Conservation (phyloP, 92 coral and sea anemone species). For the Montipora capitata region DNA sequence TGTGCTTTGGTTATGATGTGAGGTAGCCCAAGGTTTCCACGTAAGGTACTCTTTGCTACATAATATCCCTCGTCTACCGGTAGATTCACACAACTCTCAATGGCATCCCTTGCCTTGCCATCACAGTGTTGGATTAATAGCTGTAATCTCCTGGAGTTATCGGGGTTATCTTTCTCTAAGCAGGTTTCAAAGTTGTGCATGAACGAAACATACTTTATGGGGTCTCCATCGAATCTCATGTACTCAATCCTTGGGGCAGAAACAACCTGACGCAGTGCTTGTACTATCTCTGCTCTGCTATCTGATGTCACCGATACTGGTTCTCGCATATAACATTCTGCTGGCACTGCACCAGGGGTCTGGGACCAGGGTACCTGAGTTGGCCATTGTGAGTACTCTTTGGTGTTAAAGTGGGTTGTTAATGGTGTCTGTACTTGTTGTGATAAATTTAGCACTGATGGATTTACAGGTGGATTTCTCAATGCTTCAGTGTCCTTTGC, state of each 20-base stretch:
- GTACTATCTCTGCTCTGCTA: slow-evolving; percentile 25
- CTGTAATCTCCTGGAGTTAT: slow-evolving; percentile 40
- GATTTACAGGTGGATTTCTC: not conserved
- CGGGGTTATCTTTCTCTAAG: slow-evolving; percentile 32
- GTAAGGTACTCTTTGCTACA: slow-evolving; percentile 67
- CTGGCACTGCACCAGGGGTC: not conserved
- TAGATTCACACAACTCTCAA: slow-evolving; percentile 82
- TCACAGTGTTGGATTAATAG: slow-evolving; percentile 76
- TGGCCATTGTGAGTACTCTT: too few species aligned
- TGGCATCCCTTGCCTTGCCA: slow-evolving; percentile 82
- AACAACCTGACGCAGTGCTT: slow-evolving; percentile 63
- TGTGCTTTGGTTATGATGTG: slow-evolving; percentile 74
- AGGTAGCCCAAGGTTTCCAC: slow-evolving; percentile 70
- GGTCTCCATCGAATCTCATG: slow-evolving; percentile 28
- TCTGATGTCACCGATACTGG: not conserved
- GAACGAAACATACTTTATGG: slow-evolving; percentile 51
- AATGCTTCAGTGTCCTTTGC: not conserved
- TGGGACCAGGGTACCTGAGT: not conserved
- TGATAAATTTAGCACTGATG: too few species aligned
- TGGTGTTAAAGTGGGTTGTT: too few species aligned
- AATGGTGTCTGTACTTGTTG: too few species aligned
- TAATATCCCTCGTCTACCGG: slow-evolving; percentile 67
- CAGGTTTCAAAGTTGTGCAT: slow-evolving; percentile 68
- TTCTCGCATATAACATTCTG: not conserved
- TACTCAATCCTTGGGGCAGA: slow-evolving; percentile 71